Base-by-base conservation (phyloP, 2,113 vertebrate genomes). In the Conger conger region DNA sequence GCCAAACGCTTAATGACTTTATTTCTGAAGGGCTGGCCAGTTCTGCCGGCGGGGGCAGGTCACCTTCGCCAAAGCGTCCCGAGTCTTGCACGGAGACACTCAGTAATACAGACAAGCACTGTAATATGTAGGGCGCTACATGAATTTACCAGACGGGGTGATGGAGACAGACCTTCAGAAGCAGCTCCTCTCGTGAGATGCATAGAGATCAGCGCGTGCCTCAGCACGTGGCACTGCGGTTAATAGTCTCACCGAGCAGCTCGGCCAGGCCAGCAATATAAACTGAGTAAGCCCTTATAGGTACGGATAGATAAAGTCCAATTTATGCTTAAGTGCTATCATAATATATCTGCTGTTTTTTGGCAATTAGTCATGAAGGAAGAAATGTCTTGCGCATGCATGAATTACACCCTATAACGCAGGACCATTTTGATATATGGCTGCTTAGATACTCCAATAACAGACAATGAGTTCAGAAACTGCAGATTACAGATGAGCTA, bases 1-100 rank as follows among this genome's bases (percentile, higher is more conserved):
- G 82, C 88, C 88, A 92, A 91, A 93, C 87, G 89, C 88, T 88
- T 88, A 91, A 90, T 89, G 87, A 90, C 81, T 80, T 88, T 88
- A 90, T 79, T 89, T 83, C 87, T 85, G 76, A 89, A 88, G 83
- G 88, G 88, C 89, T 86, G 89, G 81, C 33, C 84, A 63, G 87
- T 83, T 84, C 76, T 13, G 13, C 42, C n/a, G 76, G 84, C 89
- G 87, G 91, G 86, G 82, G 88, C 79, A 54, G 84, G 88, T 91
- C 89, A 93, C 91, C 89, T 90, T 88, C 85, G 79, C 60, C 87
- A 84, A 82, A 83, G 76, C 82, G 83, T 87, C 68, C 17, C 5
- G 57, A 81, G 79, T 85, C 87, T 86, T 83, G 78, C 85, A 60
- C 73, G 84, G 68, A 84, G 85, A 87, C 87, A 7, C 85, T 87